A percentile compares a stretch with the other conserved stretches of the same genome.
phyloP scores from a whole-genome alignment of 2,888 invertebrate species.

The Dicyrtoma fusca region DNA sequence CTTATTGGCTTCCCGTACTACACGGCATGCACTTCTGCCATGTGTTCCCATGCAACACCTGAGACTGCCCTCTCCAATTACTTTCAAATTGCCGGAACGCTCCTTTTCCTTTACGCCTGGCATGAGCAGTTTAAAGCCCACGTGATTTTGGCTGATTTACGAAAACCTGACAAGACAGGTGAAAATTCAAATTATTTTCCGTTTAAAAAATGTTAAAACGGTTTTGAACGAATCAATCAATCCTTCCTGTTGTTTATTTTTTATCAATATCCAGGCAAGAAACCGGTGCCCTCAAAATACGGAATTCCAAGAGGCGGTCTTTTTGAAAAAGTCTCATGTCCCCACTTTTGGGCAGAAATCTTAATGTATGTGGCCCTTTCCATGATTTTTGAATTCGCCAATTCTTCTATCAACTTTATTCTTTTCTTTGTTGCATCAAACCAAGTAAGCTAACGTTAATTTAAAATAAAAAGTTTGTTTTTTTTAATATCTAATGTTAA shows the following conservation, averaged over 20 bases:
- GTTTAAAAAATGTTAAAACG: no score
- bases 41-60: slow-evolving; percentile 41
- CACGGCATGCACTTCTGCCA: slow-evolving; percentile 67
- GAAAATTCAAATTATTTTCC: background rate
- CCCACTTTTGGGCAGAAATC: slow-evolving; percentile 80
- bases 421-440: slow-evolving; percentile 78
- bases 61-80: background rate
- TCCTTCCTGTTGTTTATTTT: no score
- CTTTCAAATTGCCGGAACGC: slow-evolving; percentile 60
- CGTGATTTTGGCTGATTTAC: slow-evolving; percentile 73
- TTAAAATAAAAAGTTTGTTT: no score
- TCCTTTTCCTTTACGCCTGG: slow-evolving; percentile 73
- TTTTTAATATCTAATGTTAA: no score
- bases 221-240: no score
- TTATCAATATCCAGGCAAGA: slow-evolving; percentile 61
- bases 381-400: slow-evolving; percentile 68
- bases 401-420: slow-evolving; percentile 72
- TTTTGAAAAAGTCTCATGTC: slow-evolving; percentile 79
- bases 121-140: slow-evolving; percentile 75
- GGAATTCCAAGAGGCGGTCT: slow-evolving; percentile 75
- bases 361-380: slow-evolving; percentile 71
- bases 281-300: slow-evolving; percentile 72
- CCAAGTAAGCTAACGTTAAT: no score
- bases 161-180: slow-evolving; percentile 69
- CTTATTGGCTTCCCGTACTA: slow-evolving; percentile 77